Evolutionary conservation across 2,888 invertebrate genomes (phyloP).

Genomic region (Cephalotes varians): DNA sequence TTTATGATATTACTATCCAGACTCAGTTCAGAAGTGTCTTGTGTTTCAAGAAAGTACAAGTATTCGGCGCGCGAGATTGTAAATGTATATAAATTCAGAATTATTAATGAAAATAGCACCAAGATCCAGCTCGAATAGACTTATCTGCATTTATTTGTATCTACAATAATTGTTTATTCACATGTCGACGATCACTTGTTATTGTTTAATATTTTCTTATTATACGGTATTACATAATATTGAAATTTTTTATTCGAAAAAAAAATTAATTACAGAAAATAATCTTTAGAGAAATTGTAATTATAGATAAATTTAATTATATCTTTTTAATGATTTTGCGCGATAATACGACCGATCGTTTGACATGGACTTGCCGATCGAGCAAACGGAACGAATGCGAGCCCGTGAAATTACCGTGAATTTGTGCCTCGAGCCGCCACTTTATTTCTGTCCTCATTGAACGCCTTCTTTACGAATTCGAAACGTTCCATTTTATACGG

Average conservation of each 20-base stretch:
- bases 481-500: slow-evolving; percentile 23
- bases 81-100: too few species aligned
- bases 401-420: slow-evolving; percentile 19
- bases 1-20: too few species aligned
- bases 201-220: too few species aligned
- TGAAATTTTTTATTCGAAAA: not conserved
- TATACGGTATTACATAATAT: not conserved
- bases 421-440: not conserved
- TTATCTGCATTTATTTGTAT: too few species aligned
- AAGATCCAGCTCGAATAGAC: too few species aligned
- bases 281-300: not conserved
- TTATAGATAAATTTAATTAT: not conserved
- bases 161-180: too few species aligned
- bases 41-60: too few species aligned
- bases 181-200: too few species aligned
- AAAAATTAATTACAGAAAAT: not conserved
- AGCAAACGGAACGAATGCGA: slow-evolving; percentile 22
- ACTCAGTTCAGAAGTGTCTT: too few species aligned
- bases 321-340: not conserved
- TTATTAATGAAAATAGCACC: too few species aligned
- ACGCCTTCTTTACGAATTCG: not conserved
- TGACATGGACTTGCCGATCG: not conserved
- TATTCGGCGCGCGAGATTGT: too few species aligned
- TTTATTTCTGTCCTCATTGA: slow-evolving; percentile 17
- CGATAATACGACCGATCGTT: not conserved